phyloP scores from a whole-genome alignment of 2,113 vertebrate genomes.

The Origma solitaria region DNA sequence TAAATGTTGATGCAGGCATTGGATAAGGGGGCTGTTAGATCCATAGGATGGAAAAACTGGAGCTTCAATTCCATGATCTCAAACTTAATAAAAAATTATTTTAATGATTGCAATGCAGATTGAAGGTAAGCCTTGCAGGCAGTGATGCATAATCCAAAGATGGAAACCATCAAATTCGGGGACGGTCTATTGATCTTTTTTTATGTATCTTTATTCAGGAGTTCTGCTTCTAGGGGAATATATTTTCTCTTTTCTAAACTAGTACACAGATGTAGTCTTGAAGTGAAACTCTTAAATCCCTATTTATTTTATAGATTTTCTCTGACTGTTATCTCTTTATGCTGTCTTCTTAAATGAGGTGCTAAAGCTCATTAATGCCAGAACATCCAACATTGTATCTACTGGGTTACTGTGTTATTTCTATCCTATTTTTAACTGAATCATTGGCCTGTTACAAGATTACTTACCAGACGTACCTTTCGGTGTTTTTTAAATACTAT shows the following conservation, averaged over 20 bases:
- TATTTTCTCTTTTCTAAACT: neutral
- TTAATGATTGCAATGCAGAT: neutral
- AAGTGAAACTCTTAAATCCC: neutral
- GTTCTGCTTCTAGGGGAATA: neutral
- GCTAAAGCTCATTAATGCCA: neutral
- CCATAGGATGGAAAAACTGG: neutral
- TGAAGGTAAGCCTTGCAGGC: neutral
- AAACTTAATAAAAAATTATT: neutral
- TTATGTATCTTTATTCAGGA: neutral
- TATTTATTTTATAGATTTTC: neutral
- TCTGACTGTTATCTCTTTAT: neutral
- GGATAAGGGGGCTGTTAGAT: neutral
- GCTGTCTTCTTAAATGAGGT: neutral
- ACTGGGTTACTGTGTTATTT: neutral
- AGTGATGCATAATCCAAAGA: neutral
- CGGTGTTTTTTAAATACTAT: rapidly evolving
- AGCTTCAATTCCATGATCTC: neutral
- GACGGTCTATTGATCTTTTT: neutral
- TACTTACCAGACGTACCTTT: neutral
- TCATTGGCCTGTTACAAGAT: neutral
- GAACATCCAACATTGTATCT: neutral
- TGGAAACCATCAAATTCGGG: neutral
- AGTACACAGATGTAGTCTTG: neutral
- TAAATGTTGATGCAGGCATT: neutral
- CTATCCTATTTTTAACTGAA: neutral